phyloP scores from a whole-genome alignment of 2,888 invertebrate species.

The Anaspis maculata region DNA sequence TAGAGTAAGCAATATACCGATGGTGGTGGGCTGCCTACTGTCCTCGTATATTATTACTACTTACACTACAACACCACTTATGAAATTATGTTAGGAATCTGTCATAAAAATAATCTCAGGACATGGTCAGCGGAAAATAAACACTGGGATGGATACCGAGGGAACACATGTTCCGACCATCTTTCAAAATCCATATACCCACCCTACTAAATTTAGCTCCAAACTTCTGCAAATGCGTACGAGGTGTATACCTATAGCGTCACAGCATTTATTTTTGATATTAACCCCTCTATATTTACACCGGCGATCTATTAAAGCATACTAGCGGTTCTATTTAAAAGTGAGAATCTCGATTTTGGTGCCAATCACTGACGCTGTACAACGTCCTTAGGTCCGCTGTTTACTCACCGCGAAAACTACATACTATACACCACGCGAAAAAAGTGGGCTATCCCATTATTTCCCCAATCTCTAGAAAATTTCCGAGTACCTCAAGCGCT shows the following conservation, averaged over 20 bases:
- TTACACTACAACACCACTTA: too few relatives aligned
- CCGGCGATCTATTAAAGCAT: conserved; percentile 21
- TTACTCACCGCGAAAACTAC: conserved; percentile 16
- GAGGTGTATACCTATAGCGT: conserved; percentile 22
- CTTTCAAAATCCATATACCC: conserved; percentile 23
- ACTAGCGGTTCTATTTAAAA: conserved; percentile 25
- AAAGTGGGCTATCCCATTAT: too few relatives aligned
- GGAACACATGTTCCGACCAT: conserved; percentile 24
- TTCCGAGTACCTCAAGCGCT: too few relatives aligned
- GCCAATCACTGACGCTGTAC: conserved; percentile 31
- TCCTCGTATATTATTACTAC: too few relatives aligned
- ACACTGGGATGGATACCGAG: too few relatives aligned
- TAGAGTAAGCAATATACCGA: too few relatives aligned
- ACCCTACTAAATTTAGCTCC: conserved; percentile 23
- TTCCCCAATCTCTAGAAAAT: too few relatives aligned
- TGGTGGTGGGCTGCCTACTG: too few relatives aligned
- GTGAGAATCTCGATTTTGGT: conserved; percentile 26
- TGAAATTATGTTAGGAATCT: too few relatives aligned
- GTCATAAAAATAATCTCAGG: conserved; percentile 14
- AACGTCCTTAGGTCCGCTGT: conserved; percentile 16
- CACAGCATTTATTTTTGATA: conserved; percentile 29
- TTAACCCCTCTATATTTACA: conserved; percentile 30
- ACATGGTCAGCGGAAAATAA: conserved; percentile 12
- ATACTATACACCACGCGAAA: too few relatives aligned
- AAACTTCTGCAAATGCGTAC: conserved; percentile 15